Percentiles rank a stretch among this genome's conserved stretches.
Conservation (phyloP, 2,888 invertebrate species). For the Ypsolopha scabrella region DNA sequence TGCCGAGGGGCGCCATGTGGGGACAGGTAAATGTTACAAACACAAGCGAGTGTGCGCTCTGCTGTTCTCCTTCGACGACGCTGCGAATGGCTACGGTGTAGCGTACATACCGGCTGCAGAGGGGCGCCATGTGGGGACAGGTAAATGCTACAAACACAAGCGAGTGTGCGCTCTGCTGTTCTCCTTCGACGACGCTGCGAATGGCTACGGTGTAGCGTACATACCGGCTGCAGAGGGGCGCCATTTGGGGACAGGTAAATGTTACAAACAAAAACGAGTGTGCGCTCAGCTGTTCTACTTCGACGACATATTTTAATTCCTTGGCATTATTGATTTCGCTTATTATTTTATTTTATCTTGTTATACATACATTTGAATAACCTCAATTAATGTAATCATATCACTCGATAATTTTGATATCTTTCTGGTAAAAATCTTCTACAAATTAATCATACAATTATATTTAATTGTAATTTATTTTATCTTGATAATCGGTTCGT, state of each 20-base stretch:
- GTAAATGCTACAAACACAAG: conserved; percentile 66
- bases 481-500: too few species aligned
- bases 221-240: conserved; percentile 95
- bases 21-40: conserved; percentile 78
- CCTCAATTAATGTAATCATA: too few species aligned
- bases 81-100: conserved; percentile 94
- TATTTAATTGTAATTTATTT: too few species aligned
- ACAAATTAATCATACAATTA: too few species aligned
- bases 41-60: conserved; percentile 29
- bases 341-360: too few species aligned
- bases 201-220: conserved; percentile 96
- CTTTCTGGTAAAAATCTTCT: too few species aligned
- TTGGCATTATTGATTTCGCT: too few species aligned
- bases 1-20: conserved; percentile 93
- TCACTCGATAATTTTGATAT: too few species aligned
- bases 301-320: too few species aligned
- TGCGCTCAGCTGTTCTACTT: conserved; percentile 96
- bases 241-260: conserved; percentile 93
- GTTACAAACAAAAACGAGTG: conserved; percentile 73
- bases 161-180: conserved; percentile 71
- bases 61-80: conserved; percentile 94
- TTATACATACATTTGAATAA: too few species aligned
- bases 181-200: conserved; percentile 94
- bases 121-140: conserved; percentile 93
- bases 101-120: conserved; percentile 97